Evolutionary conservation across 2,113 vertebrate species (phyloP), one percentile per base, ranked within the genome.

Genomic region (Myotis lucifugus): DNA sequence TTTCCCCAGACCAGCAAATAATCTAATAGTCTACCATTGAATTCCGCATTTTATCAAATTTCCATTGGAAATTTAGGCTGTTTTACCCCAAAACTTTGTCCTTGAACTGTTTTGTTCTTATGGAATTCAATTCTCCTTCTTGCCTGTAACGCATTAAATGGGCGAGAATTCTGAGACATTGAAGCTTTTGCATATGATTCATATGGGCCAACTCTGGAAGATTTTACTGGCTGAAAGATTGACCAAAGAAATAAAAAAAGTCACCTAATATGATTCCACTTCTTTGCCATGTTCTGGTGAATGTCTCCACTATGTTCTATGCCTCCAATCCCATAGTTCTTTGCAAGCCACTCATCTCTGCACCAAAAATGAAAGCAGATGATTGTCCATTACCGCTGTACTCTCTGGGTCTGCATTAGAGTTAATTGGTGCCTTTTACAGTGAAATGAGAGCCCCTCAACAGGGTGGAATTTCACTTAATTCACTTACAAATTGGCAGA

Each of bases 401-500:
- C 59, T 79, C 73, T 29, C 66, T 48, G 19, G 29, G 37, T 90
- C 92, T 77, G 18, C 72, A 40, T 61, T 79, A 37, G 27, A 92
- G 48, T 88, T 88, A 66, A 85, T 23, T 56, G 48, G 25, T 42
- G 92, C 70, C 48, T 95, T 91, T 88, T 94, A 78, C 77, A 85
- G 88, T 94, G 77, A 73, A 66, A 93, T 78, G 56, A 74, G 46
- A 93, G 70, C 37, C 88, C 95, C 93, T 94, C 61, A 59, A 17
- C 25, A 40, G 37, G 78, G n/a, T 76, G 54, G 27, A 70, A 88
- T 95, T 50, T 92, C 79, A 90, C 1, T 54, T 97, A 70, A 94
- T 95, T 93, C 50, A 54, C 78, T 97, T 94, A 72, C 79, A 97
- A 96, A 78, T 67, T 67, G 32, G 94, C 90, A 92, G 61, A 74